phyloP scores from a whole-genome alignment of 2,113 vertebrate genomes.

The Oryzias melastigma region DNA sequence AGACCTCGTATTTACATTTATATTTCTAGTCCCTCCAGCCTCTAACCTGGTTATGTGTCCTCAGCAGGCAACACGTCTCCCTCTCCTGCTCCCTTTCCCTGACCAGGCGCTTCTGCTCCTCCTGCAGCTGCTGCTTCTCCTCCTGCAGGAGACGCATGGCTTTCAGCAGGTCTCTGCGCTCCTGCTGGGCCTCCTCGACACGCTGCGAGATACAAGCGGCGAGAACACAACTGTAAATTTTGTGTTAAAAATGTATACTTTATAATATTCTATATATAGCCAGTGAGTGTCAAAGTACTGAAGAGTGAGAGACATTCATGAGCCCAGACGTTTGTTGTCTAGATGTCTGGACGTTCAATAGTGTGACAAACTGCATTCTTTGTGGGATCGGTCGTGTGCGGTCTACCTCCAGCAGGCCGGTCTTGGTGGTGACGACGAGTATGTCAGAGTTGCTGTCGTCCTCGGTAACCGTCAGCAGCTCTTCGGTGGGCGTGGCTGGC shows the following conservation, averaged over 20 bases:
- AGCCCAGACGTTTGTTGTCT: not conserved
- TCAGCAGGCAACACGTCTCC: conserved; percentile 82
- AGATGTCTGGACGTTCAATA: not conserved
- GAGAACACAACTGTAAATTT: no score
- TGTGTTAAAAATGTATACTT: no score
- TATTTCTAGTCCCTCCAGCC: not conserved
- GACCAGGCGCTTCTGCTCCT: conserved; percentile 83
- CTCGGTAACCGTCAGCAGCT: conserved; percentile 91
- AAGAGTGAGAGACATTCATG: no score
- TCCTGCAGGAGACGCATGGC: conserved; percentile 86
- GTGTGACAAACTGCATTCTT: not conserved
- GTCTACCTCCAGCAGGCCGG: conserved; percentile 90
- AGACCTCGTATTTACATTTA: no score
- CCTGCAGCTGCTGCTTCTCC: conserved; percentile 87
- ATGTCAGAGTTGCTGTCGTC: conserved; percentile 97
- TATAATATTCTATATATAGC: no score
- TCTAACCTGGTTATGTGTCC: conserved; percentile 86
- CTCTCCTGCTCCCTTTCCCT: conserved; percentile 80
- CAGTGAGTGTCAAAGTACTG: no score
- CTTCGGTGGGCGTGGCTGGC: conserved; percentile 88
- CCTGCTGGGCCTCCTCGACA: conserved; percentile 92
- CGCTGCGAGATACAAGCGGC: conserved; percentile 67
- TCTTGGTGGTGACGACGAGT: conserved; percentile 96
- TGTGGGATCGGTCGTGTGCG: not conserved
- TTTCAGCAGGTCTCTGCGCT: conserved; percentile 90